phyloP scores from a whole-genome alignment of 2,113 vertebrate genomes.

The Notiomystis cincta region DNA sequence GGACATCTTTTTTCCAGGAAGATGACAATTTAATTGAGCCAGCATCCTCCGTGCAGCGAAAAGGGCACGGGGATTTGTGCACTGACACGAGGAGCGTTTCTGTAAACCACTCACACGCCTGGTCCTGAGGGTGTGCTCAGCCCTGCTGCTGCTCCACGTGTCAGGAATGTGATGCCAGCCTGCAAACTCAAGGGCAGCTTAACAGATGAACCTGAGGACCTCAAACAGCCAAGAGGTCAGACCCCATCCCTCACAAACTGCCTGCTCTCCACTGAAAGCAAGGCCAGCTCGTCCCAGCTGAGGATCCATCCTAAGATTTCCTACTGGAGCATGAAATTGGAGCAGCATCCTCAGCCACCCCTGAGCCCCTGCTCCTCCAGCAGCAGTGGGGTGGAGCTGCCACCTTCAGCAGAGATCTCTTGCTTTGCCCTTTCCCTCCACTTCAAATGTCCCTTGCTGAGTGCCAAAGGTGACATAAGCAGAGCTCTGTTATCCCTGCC shows the following conservation, averaged over 20 bases:
- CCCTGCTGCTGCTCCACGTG: neutral
- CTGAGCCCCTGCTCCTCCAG: neutral
- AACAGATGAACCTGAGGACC: neutral
- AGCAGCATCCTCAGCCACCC: neutral
- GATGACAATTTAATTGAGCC: neutral
- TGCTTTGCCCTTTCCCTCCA: neutral
- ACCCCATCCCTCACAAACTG: neutral
- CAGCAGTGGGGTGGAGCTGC: accelerated
- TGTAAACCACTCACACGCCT: neutral
- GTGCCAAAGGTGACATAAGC: neutral
- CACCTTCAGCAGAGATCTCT: neutral
- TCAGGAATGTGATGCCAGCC: neutral
- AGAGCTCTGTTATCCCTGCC: neutral
- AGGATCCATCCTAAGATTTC: neutral
- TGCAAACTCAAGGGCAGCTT: neutral
- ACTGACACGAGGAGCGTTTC: neutral
- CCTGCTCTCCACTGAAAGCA: accelerated
- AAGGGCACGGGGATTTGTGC: neutral
- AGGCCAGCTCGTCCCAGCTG: neutral
- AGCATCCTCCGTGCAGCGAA: neutral
- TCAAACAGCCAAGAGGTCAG: neutral
- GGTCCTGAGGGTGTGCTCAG: neutral
- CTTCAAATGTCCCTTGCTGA: accelerated
- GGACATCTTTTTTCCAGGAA: neutral
- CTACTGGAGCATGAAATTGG: neutral